Evolutionary conservation across 2,113 vertebrate genomes (phyloP), one percentile per base, ranked within the genome.

Genomic region (Hippocampus guttulatus): DNA sequence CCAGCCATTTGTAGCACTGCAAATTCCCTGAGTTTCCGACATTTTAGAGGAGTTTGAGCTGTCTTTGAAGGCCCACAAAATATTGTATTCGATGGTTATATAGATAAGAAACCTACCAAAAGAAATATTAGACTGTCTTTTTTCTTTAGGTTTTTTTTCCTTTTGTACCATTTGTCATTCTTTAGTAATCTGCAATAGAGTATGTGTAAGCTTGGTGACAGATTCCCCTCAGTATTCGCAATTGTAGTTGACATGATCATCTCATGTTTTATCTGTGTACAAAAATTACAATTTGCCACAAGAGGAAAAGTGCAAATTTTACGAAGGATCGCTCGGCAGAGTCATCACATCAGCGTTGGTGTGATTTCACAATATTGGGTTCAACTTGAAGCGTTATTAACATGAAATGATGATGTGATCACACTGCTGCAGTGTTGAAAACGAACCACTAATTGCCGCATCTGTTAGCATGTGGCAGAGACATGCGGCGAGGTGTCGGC

Each of bases 381-480:
- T 67, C 70, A 74, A 27, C 1, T 8, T 18, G 47, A 7, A 47
- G 27, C 21, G 18, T 21, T 68, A 54, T 38, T 54, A 21, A 51
- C 27, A 40, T 76, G 79, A 80, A 81, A 83, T 78, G 71, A 91
- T 93, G 85, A 89, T 93, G 90, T 94, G 92, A 95, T 95, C 95
- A 94, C 86, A 92, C 88, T 88, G 90, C 91, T 73, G 11, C 85
- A 79, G 91, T 91, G 93, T 92, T 94, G 94, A 96, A 94, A 95
- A 95, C 92, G 90, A 94, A 92, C 89, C 89, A 82, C 93, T 95
- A 91, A 95, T 96, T 96, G 94, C 88, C 78, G 84, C 93, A 92
- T 95, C 93, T 94, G 87, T 95, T 94, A 93, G 93, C 92, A 86
- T 88, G 88, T 89, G 87, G 88, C 86, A 71, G 81, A 88, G 91